Evolutionary conservation across 2,888 invertebrate species (phyloP).

Genomic region (Mellilla xanthometata): DNA sequence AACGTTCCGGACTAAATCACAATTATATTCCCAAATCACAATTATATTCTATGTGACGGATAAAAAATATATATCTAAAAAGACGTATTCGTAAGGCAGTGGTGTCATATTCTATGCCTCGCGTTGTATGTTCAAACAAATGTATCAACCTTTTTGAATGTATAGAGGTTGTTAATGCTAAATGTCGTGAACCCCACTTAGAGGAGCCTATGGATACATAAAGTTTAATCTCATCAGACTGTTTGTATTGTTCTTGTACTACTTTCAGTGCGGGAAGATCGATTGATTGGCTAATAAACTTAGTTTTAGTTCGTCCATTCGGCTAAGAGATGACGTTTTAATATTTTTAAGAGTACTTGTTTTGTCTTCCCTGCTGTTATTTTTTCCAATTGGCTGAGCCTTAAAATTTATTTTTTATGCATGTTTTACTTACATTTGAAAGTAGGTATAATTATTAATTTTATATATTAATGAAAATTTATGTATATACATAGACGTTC

Average conservation of each 20-base stretch:
- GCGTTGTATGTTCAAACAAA: constrained; percentile 45
- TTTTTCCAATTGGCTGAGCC: too few species aligned
- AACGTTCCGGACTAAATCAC: too few species aligned
- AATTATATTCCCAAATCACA: too few species aligned
- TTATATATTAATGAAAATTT: too few species aligned
- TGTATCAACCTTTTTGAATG: constrained; percentile 47
- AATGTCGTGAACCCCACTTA: constrained; percentile 45
- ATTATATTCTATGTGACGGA: too few species aligned
- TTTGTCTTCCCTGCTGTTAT: too few species aligned
- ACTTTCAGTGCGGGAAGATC: constrained; percentile 23
- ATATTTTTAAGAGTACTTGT: not conserved
- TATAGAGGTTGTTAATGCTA: constrained; percentile 33
- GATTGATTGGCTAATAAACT: constrained; percentile 32
- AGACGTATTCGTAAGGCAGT: not conserved
- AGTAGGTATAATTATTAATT: too few species aligned
- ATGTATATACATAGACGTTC: not conserved
- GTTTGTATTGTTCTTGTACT: constrained; percentile 30
- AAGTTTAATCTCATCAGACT: constrained; percentile 37
- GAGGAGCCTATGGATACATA: constrained; percentile 38
- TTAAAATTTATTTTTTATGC: too few species aligned
- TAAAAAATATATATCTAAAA: too few species aligned
- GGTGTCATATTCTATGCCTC: not conserved
- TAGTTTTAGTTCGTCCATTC: constrained; percentile 1
- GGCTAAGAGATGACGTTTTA: constrained; percentile 9
- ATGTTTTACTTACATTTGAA: too few species aligned